Evolutionary conservation across 1,140 invertebrate genomes (phyloP).

Genomic region (Caenorhabditis latens): DNA sequence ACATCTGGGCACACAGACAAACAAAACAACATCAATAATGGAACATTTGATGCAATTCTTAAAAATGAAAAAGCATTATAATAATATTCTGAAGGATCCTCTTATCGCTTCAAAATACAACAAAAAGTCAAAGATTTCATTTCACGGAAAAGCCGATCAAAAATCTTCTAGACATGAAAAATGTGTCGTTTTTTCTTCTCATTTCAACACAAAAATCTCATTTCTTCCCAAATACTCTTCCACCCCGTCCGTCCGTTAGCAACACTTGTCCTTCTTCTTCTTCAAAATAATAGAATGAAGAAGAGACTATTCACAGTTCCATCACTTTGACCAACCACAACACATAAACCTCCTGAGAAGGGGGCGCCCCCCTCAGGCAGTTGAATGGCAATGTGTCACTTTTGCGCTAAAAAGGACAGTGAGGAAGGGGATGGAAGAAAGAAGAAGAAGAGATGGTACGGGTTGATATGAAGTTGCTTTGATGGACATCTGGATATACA

Average conservation of each 20-base stretch:
- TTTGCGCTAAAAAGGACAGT: not conserved
- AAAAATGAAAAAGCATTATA: too few species aligned
- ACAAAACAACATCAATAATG: too few species aligned
- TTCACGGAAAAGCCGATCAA: not conserved
- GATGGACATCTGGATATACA: not conserved
- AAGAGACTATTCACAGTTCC: conserved; percentile 53
- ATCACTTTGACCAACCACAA: conserved; percentile 50
- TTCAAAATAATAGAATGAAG: not conserved
- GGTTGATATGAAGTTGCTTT: not conserved
- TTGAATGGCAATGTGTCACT: conserved; percentile 14
- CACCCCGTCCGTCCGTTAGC: not conserved
- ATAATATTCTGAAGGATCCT: too few species aligned
- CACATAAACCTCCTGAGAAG: conserved; percentile 13
- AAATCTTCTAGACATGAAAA: not conserved
- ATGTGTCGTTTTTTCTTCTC: not conserved
- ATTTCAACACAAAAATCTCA: not conserved
- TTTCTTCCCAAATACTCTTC: not conserved
- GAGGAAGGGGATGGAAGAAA: not conserved
- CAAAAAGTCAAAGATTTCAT: not conserved
- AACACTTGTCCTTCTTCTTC: conserved; percentile 40
- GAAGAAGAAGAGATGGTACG: not conserved
- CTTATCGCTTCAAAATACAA: too few species aligned
- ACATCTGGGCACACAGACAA: too few species aligned
- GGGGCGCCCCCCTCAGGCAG: not conserved
- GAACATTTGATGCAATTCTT: too few species aligned